These are phyloP conservation scores for Cephus pygmeus DNA, from an alignment of 2,888 invertebrate genomes.

Conservation along the genomic window DNA sequence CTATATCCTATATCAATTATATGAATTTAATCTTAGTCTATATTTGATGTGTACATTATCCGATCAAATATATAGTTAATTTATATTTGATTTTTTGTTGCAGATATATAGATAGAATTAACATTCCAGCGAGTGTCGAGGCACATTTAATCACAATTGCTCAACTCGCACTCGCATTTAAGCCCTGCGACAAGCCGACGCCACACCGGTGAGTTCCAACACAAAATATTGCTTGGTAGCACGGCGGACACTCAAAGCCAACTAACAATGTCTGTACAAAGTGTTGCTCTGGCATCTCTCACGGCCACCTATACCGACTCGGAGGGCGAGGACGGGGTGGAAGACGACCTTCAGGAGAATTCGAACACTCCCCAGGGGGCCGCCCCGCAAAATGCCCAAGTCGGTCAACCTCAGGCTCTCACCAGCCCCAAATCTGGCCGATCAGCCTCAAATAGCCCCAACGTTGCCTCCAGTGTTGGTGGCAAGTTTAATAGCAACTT, in stretches of 20 bases:
- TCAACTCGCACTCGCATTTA: slow-evolving; percentile 24
- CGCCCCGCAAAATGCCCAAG: slow-evolving; percentile 56
- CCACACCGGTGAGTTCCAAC: slow-evolving; percentile 62
- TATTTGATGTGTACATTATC: neutral
- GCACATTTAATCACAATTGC: slow-evolving; percentile 24
- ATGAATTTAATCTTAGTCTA: neutral
- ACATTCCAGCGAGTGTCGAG: slow-evolving; percentile 29
- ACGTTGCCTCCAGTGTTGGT: slow-evolving; percentile 43
- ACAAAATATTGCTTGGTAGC: slow-evolving; percentile 64
- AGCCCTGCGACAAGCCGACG: slow-evolving; percentile 27
- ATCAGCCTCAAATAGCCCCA: slow-evolving; percentile 59
- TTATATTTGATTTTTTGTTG: neutral
- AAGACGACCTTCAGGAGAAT: slow-evolving; percentile 72
- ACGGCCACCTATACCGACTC: slow-evolving; percentile 93
- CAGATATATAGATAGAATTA: slow-evolving; percentile 16
- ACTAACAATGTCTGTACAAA: slow-evolving; percentile 66
- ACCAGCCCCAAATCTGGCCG: slow-evolving; percentile 58
- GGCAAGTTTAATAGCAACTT: slow-evolving; percentile 51
- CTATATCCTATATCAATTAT: neutral
- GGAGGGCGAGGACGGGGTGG: slow-evolving; percentile 85
- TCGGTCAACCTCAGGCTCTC: slow-evolving; percentile 53
- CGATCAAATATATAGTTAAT: neutral
- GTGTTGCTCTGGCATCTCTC: slow-evolving; percentile 80
- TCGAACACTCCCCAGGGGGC: slow-evolving; percentile 57
- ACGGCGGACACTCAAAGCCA: slow-evolving; percentile 63